phyloP scores from a whole-genome alignment of 2,888 invertebrate genomes.

The Tenthredo amoena region DNA sequence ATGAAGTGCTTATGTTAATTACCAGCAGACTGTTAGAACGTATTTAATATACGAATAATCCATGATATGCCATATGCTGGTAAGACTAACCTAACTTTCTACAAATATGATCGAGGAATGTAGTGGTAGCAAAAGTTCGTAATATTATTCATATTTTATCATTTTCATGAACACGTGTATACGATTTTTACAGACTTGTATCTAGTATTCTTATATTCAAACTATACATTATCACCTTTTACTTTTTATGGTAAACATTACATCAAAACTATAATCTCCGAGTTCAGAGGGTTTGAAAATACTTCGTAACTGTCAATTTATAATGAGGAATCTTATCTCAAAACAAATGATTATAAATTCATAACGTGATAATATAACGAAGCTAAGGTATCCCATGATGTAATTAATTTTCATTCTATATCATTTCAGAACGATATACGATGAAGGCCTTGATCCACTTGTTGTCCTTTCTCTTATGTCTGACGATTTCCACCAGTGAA shows the following conservation, averaged over 20 bases:
- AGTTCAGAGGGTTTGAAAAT: background rate
- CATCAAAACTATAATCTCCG: background rate
- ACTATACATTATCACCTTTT: background rate
- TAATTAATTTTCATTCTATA: background rate
- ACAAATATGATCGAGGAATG: background rate
- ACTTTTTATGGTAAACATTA: background rate
- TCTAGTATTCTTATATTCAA: background rate
- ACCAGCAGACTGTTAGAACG: slow-evolving; percentile 30
- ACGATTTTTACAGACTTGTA: background rate
- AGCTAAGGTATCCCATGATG: background rate
- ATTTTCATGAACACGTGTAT: background rate
- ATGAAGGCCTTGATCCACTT: slow-evolving; percentile 72
- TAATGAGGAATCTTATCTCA: background rate
- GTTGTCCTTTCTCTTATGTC: slow-evolving; percentile 14
- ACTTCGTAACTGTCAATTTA: background rate
- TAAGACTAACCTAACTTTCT: slow-evolving; percentile 42
- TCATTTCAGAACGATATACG: slow-evolving; percentile 75
- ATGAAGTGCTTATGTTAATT: slow-evolving; percentile 20
- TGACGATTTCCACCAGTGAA: slow-evolving; percentile 57
- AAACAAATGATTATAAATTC: background rate
- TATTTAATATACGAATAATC: slow-evolving; percentile 29
- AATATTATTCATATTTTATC: background rate
- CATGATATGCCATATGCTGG: slow-evolving; percentile 37
- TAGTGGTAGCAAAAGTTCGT: background rate
- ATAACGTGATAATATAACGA: background rate